These are phyloP conservation scores for Amphiprion percula DNA, from an alignment of 2,113 vertebrate genomes.

Conservation along the genomic window DNA sequence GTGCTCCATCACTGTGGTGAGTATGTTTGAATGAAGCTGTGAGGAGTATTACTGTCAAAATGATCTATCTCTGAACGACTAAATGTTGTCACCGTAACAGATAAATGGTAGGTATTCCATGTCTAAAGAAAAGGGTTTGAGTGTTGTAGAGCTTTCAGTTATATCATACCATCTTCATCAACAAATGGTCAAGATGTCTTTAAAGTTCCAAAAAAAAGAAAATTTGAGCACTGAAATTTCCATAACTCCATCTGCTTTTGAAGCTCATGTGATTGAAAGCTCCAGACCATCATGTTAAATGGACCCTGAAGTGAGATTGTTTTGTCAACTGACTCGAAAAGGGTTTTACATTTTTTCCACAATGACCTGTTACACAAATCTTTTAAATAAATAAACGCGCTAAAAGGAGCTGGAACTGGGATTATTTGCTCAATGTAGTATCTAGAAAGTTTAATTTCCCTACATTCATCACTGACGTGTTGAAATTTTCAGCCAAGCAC, in stretches of 20 bases:
- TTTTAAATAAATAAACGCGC: conserved; percentile 31
- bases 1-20: no score
- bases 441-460: conserved; percentile 16
- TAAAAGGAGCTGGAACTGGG: not conserved
- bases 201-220: not conserved
- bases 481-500: conserved; percentile 10
- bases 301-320: conserved; percentile 10
- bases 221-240: not conserved
- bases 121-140: no score
- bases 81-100: no score
- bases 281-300: conserved; percentile 9
- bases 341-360: conserved; percentile 12
- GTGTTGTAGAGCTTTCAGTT: not conserved
- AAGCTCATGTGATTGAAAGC: not conserved
- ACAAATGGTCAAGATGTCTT: not conserved
- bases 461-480: conserved; percentile 39
- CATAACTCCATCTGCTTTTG: not conserved
- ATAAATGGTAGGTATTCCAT: no score
- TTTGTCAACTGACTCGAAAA: conserved; percentile 12
- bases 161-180: not conserved
- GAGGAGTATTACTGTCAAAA: no score
- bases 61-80: no score
- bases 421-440: conserved; percentile 1
- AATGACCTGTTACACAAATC: conserved; percentile 9
- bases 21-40: no score